Base-by-base conservation (phyloP, 2,113 vertebrate genomes). In the Osmerus mordax region DNA sequence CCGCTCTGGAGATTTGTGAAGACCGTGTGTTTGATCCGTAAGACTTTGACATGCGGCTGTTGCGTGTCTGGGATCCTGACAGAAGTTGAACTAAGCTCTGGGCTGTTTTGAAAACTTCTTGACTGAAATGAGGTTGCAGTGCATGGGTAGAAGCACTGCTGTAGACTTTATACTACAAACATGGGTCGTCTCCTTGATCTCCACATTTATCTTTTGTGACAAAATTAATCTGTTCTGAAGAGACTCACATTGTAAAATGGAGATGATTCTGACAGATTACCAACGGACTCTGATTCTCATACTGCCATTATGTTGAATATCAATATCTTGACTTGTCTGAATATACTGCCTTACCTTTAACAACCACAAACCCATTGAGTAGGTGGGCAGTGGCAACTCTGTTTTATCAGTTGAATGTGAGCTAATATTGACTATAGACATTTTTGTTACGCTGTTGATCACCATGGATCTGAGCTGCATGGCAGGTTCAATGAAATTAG, bases 21-120 rank as follows among this genome's bases (percentile, higher is more conserved):
- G 96, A 98, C 64, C 95, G 95, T 0, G 90, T 96, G 58, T 94
- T 96, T 73, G 95, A 98, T 81, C 94, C 97, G 78, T 99, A 98
- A 93, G 36, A 21, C 13, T 16, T 28, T 23, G 25, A 62, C 28
- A 23, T 9, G 18, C 9, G 11, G 60, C 16, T 18, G 58, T 32
- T 12, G 16, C 16, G 16, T 5, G 28, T n/a, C 18, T 36, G 63
- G 60, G 23, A 28, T 62, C 13, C 25, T 13, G 28, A 62, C 41
- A 47, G 41, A 47, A 28, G 60, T 15, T 62, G 14, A 28, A 62
- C 41, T 36, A 2, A 36, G 65, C 53, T 72, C 63, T 28, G 72
- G 28, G 77, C 36, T 82, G 82, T 73, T 81, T 78, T 72, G 79
- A 76, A 75, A 52, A 64, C 58, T 72, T 32, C 41, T 36, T 65